Percentiles rank a stretch among this genome's conserved stretches.
These are phyloP conservation scores for Centrocercus urophasianus DNA, from an alignment of 2,113 vertebrate species.

Conservation along the genomic window DNA sequence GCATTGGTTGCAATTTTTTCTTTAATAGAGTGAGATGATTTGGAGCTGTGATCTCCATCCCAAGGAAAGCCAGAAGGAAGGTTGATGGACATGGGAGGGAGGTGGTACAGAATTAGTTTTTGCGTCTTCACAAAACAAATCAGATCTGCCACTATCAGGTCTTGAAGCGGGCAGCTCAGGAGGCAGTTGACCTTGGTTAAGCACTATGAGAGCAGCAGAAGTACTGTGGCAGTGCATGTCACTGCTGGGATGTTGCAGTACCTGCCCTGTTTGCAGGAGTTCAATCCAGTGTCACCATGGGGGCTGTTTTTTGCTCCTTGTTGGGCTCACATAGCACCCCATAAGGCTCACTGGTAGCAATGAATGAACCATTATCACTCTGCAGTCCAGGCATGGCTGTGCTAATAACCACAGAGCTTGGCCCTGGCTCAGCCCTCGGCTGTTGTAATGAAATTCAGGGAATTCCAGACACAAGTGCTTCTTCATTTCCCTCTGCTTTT, in stretches of 20 bases:
- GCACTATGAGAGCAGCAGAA: conserved; percentile 7
- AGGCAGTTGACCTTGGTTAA: conserved; percentile 37
- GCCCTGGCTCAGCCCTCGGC: neutral
- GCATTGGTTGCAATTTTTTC: neutral
- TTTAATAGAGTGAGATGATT: neutral
- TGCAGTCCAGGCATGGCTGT: neutral
- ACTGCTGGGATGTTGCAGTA: neutral
- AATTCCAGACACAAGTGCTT: conserved; percentile 5
- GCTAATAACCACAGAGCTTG: neutral
- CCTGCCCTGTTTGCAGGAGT: fast-evolving
- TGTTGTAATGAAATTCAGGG: conserved; percentile 17
- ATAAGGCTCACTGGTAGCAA: fast-evolving
- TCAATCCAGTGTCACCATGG: neutral
- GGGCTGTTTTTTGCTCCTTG: neutral
- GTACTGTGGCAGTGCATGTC: neutral
- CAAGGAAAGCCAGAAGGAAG: neutral
- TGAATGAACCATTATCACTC: neutral
- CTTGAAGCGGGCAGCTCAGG: neutral
- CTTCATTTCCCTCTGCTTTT: conserved; percentile 19
- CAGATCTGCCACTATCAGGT: neutral
- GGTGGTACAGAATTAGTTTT: neutral
- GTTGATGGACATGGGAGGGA: neutral
- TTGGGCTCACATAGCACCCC: fast-evolving
- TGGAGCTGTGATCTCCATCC: conserved; percentile 1
- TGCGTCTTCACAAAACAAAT: neutral